phyloP scores from a whole-genome alignment of 92 coral and sea anemone species.

The Bergia sp. region DNA sequence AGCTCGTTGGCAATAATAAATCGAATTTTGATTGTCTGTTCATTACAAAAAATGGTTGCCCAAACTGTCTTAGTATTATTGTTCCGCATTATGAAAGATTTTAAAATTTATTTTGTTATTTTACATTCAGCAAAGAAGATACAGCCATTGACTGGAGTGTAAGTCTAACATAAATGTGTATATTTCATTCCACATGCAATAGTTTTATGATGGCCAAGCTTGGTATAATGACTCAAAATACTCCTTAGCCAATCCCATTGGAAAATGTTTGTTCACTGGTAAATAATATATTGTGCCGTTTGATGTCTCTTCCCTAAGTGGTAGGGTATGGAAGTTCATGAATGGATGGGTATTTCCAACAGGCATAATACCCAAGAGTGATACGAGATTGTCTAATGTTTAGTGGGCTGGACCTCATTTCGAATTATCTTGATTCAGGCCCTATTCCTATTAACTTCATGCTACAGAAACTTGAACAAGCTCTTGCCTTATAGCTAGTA shows the following conservation, averaged over 20 bases:
- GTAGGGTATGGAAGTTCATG: conserved; percentile 38
- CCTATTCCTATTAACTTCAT: conserved; percentile 46
- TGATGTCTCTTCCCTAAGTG: conserved; percentile 23
- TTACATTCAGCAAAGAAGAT: conserved; percentile 47
- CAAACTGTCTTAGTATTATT: conserved; percentile 46
- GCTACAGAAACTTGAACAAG: conserved; percentile 38
- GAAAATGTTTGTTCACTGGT: conserved; percentile 22
- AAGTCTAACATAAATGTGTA: conserved; percentile 49
- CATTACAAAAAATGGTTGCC: conserved; percentile 42
- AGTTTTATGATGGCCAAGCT: conserved; percentile 42
- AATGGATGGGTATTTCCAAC: conserved; percentile 46
- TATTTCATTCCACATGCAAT: conserved; percentile 44
- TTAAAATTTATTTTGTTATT: conserved; percentile 43
- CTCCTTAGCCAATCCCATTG: conserved; percentile 36
- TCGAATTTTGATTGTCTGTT: too few relatives aligned
- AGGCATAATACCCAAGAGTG: conserved; percentile 54
- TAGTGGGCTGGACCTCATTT: conserved; percentile 39
- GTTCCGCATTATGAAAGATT: conserved; percentile 51
- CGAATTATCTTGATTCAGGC: conserved; percentile 37
- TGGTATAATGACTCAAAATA: conserved; percentile 44
- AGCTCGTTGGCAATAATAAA: too few relatives aligned
- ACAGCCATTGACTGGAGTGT: conserved; percentile 46
- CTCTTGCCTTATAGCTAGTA: conserved; percentile 39
- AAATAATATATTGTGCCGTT: conserved; percentile 32
- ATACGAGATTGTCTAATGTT: conserved; percentile 39